These are phyloP conservation scores for Falco punctatus DNA, from an alignment of 2,113 vertebrate genomes.

Conservation along the genomic window DNA sequence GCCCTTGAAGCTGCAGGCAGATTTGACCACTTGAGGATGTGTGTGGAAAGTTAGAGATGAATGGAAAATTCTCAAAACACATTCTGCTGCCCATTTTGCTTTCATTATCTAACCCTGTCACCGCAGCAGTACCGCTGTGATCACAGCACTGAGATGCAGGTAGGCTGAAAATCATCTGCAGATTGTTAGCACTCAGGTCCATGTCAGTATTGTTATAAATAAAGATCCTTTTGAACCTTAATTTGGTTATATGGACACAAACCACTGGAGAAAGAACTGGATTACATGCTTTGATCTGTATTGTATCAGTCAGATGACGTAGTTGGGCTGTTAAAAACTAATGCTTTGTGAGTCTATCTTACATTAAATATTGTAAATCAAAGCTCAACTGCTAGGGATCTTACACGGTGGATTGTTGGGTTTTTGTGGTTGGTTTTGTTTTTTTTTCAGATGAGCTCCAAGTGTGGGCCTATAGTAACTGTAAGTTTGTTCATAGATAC, in stretches of 20 bases:
- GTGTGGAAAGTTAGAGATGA: neutral
- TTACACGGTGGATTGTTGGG: neutral
- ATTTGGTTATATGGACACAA: neutral
- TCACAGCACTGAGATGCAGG: neutral
- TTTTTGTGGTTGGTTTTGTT: neutral
- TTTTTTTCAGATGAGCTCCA: neutral
- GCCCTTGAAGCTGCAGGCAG: neutral
- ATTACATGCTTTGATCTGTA: neutral
- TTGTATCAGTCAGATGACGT: neutral
- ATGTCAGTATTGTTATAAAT: neutral
- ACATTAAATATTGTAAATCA: neutral
- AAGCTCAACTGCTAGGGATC: neutral
- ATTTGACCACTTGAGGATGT: neutral
- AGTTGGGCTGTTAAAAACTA: neutral
- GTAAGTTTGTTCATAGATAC: neutral
- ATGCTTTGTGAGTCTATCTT: neutral
- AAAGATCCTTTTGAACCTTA: neutral
- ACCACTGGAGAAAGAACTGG: neutral
- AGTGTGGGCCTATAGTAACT: neutral
- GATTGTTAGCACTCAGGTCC: neutral
- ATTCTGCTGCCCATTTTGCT: neutral
- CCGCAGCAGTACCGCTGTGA: neutral
- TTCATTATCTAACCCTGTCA: neutral
- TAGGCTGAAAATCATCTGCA: neutral
- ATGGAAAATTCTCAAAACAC: neutral